Conservation (phyloP, 2,888 invertebrate genomes). For the Epiperipatus broadwayi region DNA sequence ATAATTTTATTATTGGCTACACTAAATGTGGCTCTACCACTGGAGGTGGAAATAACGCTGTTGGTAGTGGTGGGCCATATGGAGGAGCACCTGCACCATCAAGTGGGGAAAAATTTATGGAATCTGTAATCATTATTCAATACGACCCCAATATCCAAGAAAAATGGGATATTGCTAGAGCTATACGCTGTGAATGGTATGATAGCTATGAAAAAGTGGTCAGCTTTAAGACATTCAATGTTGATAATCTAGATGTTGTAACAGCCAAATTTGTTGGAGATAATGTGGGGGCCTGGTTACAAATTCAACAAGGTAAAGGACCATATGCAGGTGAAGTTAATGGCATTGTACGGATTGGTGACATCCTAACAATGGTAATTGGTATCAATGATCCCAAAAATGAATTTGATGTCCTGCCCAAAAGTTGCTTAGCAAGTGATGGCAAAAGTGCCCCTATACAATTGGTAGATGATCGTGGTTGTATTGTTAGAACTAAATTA, state of each 20-base stretch:
- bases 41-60: too few species aligned
- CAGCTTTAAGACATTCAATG: conserved; percentile 42
- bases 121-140: conserved; percentile 39
- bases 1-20: too few species aligned
- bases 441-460: conserved; percentile 40
- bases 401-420: conserved; percentile 44
- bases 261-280: conserved; percentile 35
- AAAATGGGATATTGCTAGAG: conserved; percentile 43
- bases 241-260: conserved; percentile 46
- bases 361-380: conserved; percentile 46
- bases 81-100: not conserved
- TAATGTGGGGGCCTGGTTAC: conserved; percentile 41
- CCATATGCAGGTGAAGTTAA: conserved; percentile 44
- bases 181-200: conserved; percentile 35
- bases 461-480: conserved; percentile 44
- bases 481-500: conserved; percentile 44
- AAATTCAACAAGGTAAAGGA: conserved; percentile 47
- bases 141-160: conserved; percentile 44
- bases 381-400: conserved; percentile 44
- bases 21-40: too few species aligned
- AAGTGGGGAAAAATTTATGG: conserved; percentile 3
- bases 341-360: conserved; percentile 45
- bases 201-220: conserved; percentile 21
- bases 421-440: conserved; percentile 49
- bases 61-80: too few species aligned